Base-by-base conservation (phyloP, 1,140 invertebrate species). In the Laodelphax striatellus region DNA sequence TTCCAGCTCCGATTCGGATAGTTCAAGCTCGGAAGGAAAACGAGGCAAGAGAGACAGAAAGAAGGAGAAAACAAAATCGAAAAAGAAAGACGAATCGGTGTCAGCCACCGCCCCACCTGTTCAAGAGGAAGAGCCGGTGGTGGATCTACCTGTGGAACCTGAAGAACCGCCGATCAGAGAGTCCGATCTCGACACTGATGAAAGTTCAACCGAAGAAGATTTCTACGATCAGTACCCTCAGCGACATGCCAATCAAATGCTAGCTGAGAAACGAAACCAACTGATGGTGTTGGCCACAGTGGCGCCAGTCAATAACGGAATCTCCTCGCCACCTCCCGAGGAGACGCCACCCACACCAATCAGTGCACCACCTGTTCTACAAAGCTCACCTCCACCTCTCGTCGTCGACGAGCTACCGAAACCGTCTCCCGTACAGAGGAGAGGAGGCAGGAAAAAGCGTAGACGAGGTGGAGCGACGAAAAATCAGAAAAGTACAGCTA, bases 191-290 rank as follows among this genome's bases (percentile, higher is more conserved):
- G 87, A 90, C 62, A 91, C 88, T 0, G 83, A 84, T 22, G 85
- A 91, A 70, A 86, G 87, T 31, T 86, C 87, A 44, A 89, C 88
- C 1, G 89, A 92, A 70, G 88, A 90, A 74, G 87, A 90, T 64
- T 91, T 91, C 73, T 90, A 91, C 70, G 87, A 90, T 70, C 80
- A 87, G 65, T 78, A 88, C 75, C 88, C 88, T 1, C 85, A 88
- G 63, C 77, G 77, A 62, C 68, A 86, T 46, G 83, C 82, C 1
- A 84, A 79, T 57, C 86, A 88, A 70, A 56, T 86, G 52, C 66
- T 87, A 21, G 80, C 80, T 10, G 85, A 89, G 65, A 88, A 67
- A 71, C 79, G 85, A 6, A 85, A 85, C 65, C 83, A 86, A 62
- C 62, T 85, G 38, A 71, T 85, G 67, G 65, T 79, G 2, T 66